Conservation (phyloP, 2,888 invertebrate species). For the Pristionchus arcanus region DNA sequence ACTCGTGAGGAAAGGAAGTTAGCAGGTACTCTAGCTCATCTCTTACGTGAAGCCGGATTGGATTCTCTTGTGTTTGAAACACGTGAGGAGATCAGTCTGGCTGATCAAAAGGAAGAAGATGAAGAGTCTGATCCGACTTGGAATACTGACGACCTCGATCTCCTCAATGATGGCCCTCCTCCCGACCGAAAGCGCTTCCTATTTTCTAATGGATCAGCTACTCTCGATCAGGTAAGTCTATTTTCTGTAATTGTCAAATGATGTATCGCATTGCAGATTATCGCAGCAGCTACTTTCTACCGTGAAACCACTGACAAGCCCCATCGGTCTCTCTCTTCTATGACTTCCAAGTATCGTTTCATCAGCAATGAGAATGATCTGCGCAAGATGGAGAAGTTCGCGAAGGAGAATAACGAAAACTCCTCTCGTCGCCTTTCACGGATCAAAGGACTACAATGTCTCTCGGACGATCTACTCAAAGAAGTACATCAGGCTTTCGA, state of each 20-base stretch:
- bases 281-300: neutral
- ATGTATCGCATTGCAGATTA: neutral
- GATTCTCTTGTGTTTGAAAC: neutral
- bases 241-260: neutral
- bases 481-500: neutral
- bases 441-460: neutral
- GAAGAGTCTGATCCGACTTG: neutral
- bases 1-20: neutral
- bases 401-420: neutral
- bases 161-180: neutral
- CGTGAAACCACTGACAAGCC: neutral
- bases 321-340: neutral
- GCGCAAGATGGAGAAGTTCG: neutral
- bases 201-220: neutral
- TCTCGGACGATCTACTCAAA: neutral
- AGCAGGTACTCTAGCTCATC: neutral
- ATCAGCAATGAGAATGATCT: neutral
- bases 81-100: neutral
- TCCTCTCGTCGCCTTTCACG: neutral
- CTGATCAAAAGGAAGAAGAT: neutral
- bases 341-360: neutral
- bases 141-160: neutral
- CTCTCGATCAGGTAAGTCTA: neutral
- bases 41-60: neutral
- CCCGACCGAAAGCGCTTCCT: neutral